Evolutionary conservation across 2,888 invertebrate species (phyloP), one percentile per base, ranked within the genome.

Genomic region (Cactoblastis cactorum): DNA sequence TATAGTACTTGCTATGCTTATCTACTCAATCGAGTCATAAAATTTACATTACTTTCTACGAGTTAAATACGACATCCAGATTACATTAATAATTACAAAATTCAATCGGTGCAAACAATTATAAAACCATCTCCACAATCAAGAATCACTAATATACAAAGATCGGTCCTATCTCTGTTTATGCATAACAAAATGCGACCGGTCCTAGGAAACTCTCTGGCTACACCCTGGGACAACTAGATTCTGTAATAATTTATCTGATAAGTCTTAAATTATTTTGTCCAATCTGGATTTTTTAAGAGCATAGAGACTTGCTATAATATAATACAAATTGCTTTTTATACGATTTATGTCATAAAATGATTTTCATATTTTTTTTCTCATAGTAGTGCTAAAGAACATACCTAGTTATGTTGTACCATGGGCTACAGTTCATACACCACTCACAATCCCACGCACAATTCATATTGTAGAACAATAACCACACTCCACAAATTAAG

Each of bases 41-140:
- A 73, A 71, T 81, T 80, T 87, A 87, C 86, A 88, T 80, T 83
- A 83, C 73, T 74, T 69, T 77, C 83, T 82, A 83, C 78, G 75
- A 82, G 77, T 84, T 84, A 84, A 84, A 85, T 84, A 87, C 86
- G 79, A 88, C 88, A 88, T 86, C 74, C 83, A 86, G 86, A 88
- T 80, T 80, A 87, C 74, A 77, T 83, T 79, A 77, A 79, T 87
- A 83, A 83, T 87, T 86, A 88, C 86, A 88, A 86, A 85, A 83
- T 79, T 76, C 75, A 83, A 80, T 83, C 69, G 72, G 84, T 86
- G 84, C 87, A 83, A 84, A 85, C 70, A 72, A 84, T 85, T 85
- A 83, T 75, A 85, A 84, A 83, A 83, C 65, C 67, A 67, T 68
- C 69, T 72, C 71, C 77, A 73, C 74, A 70, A 71, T 74, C 67